Conservation (phyloP, 2,888 invertebrate species). For the Dynastes hyllus region DNA sequence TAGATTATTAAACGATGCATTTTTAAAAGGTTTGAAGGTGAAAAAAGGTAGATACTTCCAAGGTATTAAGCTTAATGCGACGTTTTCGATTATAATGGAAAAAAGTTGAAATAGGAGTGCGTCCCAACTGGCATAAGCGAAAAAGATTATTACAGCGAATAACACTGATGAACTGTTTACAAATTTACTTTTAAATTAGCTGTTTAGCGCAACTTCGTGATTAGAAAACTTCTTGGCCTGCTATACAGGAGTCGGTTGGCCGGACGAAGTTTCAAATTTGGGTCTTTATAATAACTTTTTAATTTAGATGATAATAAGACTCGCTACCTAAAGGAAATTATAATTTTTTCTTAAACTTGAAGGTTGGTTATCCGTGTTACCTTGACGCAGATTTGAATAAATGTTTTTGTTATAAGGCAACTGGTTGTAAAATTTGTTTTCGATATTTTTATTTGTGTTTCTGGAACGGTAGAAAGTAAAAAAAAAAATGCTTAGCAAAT, state of each 20-base stretch:
- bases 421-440: not conserved
- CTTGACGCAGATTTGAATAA: constrained; percentile 5
- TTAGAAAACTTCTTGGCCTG: constrained; percentile 42
- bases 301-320: constrained; percentile 45
- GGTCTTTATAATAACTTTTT: constrained; percentile 41
- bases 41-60: not conserved
- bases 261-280: constrained; percentile 23
- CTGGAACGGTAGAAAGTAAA: no score
- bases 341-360: constrained; percentile 10
- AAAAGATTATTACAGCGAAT: constrained; percentile 29
- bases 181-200: constrained; percentile 48
- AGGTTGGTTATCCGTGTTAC: not conserved
- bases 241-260: not conserved
- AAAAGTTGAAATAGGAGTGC: constrained; percentile 6
- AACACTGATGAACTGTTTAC: constrained; percentile 41
- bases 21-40: constrained; percentile 2
- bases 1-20: not conserved
- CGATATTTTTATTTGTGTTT: not conserved
- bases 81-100: not conserved
- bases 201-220: constrained; percentile 42
- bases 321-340: constrained; percentile 10
- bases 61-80: not conserved
- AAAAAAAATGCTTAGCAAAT: no score
- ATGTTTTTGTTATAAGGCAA: not conserved
- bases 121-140: constrained; percentile 7